Evolutionary conservation across 2,888 invertebrate genomes (phyloP).

Genomic region (Liopterus haemorrhoidalis): DNA sequence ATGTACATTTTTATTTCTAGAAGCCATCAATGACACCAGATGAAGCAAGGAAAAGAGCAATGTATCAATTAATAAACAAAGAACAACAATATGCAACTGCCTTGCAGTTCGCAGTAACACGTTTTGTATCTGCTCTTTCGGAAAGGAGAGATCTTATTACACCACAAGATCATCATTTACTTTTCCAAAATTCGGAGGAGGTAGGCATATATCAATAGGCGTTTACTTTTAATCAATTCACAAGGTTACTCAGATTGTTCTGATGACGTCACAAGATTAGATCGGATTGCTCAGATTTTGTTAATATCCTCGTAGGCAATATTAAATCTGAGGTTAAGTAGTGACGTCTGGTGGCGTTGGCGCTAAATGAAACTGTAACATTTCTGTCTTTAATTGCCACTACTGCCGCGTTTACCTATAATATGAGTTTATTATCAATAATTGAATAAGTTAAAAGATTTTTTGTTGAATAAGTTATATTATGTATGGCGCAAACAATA

Average conservation of each 20-base stretch:
- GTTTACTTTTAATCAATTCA: background rate
- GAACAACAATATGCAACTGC: constrained; percentile 75
- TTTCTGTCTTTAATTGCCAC: too few species aligned
- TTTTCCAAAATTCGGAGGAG: constrained; percentile 84
- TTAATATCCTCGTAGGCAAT: too few species aligned
- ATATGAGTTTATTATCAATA: too few species aligned
- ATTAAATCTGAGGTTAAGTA: too few species aligned
- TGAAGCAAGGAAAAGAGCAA: constrained; percentile 61
- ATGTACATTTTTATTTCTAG: constrained; percentile 35
- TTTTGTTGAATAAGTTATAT: too few species aligned
- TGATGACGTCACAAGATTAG: too few species aligned
- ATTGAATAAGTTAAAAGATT: too few species aligned
- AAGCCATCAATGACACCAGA: constrained; percentile 47
- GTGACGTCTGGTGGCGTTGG: too few species aligned
- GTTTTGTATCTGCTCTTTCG: constrained; percentile 68
- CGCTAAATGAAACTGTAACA: too few species aligned
- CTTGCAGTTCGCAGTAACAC: constrained; percentile 70
- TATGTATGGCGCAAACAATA: too few species aligned
- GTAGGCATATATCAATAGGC: constrained; percentile 41
- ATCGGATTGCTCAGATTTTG: too few species aligned
- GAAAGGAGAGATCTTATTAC: constrained; percentile 73
- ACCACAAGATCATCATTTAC: constrained; percentile 66
- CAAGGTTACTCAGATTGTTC: constrained; percentile 1
- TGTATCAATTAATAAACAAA: constrained; percentile 67
- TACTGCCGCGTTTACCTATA: too few species aligned